Base-by-base conservation (phyloP, 2,113 vertebrate species). In the Anoura caudifer region DNA sequence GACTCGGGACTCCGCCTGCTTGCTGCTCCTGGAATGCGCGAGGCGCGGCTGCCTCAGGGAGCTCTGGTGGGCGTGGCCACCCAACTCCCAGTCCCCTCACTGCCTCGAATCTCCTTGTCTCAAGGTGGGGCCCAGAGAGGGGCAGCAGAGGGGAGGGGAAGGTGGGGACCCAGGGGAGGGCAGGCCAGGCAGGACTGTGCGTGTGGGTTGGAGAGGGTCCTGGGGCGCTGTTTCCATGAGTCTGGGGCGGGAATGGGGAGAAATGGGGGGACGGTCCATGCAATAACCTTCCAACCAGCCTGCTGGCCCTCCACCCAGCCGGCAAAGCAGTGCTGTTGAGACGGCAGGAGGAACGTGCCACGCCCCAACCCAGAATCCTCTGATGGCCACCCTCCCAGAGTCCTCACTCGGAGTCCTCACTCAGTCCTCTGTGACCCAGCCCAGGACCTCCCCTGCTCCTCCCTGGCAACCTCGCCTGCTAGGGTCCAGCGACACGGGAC, bases 291-390 rank as follows among this genome's bases (percentile, higher is more conserved):
- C 50, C 50, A 16, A 3, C 3, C 11, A 2, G 17, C 19, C 36
- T 24, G 87, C 61, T 33, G 20, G 5, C 5, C 9, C 13, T 69
- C 87, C 63, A 41, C 12, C n/a, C 61, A 17, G 26, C 2, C 43
- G 43, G 50, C 79, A 76, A 43, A 47, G 38, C 45, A 24, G 16
- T 24, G 3, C 61, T 0, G 0, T 38, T 50, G 6, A 72, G 69
- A 22, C 22, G 38, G 59, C 22, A 11, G 2, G 19, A 0, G 0
- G 38, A 26, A 24, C 47, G 19, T 5, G 6, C 12, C 1, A 4
- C 8, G 26, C 0, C 31, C 72, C 61, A 8, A 22, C n/a, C 50
- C 31, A 33, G 8, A 0, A 16, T 43, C 6, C 2, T 7, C 38
- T 38, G 10, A 7, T 2, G 10, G 69, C 69, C 38, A 2, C 69